phyloP scores from a whole-genome alignment of 2,888 invertebrate genomes.

The Ormyrus pomaceus region DNA sequence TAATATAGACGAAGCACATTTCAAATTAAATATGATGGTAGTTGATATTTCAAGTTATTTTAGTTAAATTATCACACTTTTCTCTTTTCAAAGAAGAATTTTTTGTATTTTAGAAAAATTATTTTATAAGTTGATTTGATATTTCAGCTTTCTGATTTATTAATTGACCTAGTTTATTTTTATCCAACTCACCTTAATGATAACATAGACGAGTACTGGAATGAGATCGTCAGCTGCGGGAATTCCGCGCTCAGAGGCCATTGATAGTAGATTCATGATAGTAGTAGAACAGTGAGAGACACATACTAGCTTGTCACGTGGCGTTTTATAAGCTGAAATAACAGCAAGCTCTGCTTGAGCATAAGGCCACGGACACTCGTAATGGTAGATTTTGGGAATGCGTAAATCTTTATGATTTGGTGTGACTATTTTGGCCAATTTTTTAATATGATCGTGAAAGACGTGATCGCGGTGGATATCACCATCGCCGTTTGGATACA shows the following conservation, averaged over 20 bases:
- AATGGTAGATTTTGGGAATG: slow-evolving; percentile 89
- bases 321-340: slow-evolving; percentile 93
- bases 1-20: too few species aligned
- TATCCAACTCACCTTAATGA: slow-evolving; percentile 85
- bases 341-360: slow-evolving; percentile 93
- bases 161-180: too few species aligned
- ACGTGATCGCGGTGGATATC: slow-evolving; percentile 94
- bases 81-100: too few species aligned
- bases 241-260: slow-evolving; percentile 86
- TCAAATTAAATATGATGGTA: too few species aligned
- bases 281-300: slow-evolving; percentile 92
- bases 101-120: too few species aligned
- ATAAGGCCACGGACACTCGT: slow-evolving; percentile 97
- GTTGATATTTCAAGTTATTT: too few species aligned
- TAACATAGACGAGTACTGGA: slow-evolving; percentile 96
- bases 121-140: too few species aligned
- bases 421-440: slow-evolving; percentile 85
- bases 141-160: too few species aligned
- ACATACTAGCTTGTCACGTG: slow-evolving; percentile 90
- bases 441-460: slow-evolving; percentile 91
- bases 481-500: slow-evolving; percentile 98
- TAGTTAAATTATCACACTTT: too few species aligned
- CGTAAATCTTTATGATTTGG: slow-evolving; percentile 88
- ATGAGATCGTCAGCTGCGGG: slow-evolving; percentile 97
- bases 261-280: slow-evolving; percentile 93